Evolutionary conservation across 2,797 vertebrate genomes (phyloP).

Genomic region (Schizothorax lantsangensis): DNA sequence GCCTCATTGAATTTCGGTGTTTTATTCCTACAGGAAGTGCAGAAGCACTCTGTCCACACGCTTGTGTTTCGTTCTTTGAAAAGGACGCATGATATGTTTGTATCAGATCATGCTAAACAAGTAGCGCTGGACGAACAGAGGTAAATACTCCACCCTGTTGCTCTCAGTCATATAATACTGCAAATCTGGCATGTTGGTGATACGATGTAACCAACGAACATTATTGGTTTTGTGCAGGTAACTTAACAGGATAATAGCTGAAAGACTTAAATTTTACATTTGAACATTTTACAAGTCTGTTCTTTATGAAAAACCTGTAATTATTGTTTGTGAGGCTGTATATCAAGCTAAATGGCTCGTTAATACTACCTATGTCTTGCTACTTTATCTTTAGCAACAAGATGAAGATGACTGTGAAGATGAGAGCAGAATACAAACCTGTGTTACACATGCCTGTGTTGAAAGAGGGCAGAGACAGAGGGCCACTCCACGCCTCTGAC

Average conservation of each 20-base stretch:
- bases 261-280: neutral
- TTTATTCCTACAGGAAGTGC: constrained; percentile 85
- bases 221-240: neutral
- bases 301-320: neutral
- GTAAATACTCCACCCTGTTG: constrained; percentile 65
- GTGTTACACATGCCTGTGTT: constrained; percentile 94
- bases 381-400: constrained; percentile 80
- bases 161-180: neutral
- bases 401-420: constrained; percentile 89
- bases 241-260: neutral
- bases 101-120: constrained; percentile 93
- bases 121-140: constrained; percentile 88
- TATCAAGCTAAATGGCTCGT: neutral
- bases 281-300: neutral
- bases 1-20: neutral
- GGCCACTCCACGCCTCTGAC: constrained; percentile 68
- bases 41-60: constrained; percentile 99
- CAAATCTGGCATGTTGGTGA: neutral
- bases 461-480: constrained; percentile 90
- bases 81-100: constrained; percentile 98
- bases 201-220: neutral
- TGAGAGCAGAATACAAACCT: constrained; percentile 87
- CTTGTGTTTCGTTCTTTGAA: constrained; percentile 97
- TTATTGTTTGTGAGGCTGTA: neutral
- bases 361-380: neutral